Percentiles rank a stretch among this genome's conserved stretches.
Evolutionary conservation across 2,888 invertebrate species (phyloP).

Genomic region (Linnaemya tessellans): DNA sequence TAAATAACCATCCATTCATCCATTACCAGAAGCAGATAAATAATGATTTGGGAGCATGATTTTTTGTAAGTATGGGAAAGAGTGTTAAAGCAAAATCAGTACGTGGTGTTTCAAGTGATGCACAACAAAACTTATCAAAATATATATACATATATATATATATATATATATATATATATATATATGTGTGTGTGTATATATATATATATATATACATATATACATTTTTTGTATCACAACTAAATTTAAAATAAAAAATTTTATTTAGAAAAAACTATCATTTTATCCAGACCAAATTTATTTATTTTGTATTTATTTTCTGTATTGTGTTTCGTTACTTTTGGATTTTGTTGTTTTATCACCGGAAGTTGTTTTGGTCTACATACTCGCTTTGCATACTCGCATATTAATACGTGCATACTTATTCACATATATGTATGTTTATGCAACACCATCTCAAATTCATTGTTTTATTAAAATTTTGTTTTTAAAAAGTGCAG

Average conservation of each 20-base stretch:
- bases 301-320: constrained; percentile 30
- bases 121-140: constrained; percentile 38
- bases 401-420: constrained; percentile 5
- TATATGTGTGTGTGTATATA: too few species aligned
- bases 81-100: neutral
- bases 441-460: constrained; percentile 29
- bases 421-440: constrained; percentile 2
- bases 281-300: constrained; percentile 45
- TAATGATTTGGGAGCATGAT: neutral
- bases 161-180: neutral
- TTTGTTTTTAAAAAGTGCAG: constrained; percentile 33
- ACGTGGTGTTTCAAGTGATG: constrained; percentile 8
- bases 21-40: constrained; percentile 21
- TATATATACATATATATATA: neutral
- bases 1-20: constrained; percentile 10
- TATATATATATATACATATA: neutral
- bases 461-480: constrained; percentile 50
- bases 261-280: constrained; percentile 43
- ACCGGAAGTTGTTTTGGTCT: constrained; percentile 75
- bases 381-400: constrained; percentile 60
- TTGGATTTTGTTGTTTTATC: constrained; percentile 72
- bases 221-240: constrained; percentile 17
- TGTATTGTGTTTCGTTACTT: constrained; percentile 28
- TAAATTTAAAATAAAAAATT: constrained; percentile 31
- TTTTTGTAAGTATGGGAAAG: neutral